Base-by-base conservation (phyloP, 1,140 invertebrate genomes). In the Oedothorax gibbosus region DNA sequence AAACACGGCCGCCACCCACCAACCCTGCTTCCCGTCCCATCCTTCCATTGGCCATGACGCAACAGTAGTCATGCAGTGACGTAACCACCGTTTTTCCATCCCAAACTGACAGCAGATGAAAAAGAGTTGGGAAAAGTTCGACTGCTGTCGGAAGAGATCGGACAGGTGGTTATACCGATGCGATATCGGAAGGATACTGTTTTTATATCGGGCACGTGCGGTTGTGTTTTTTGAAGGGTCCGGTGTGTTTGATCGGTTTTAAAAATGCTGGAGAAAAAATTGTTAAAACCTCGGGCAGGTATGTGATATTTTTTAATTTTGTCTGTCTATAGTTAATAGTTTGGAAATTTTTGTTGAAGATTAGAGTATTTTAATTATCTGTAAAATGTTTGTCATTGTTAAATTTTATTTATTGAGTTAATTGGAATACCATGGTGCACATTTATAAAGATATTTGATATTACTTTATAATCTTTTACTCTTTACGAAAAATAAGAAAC, bases 81-180 rank as follows among this genome's bases (percentile, higher is more conserved):
- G 80, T 82, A 82, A 82, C 49, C 49, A 82, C 80, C 69, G 80
- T 68, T 79, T 65, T 64, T 51, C 68, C 60, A 56, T 64, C 64
- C 68, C 60, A 56, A 82, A 73, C 80, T 82, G 80, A 82, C 80
- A 82, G 80, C 80, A 73, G 80, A 82, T 57, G 15, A 73, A 82
- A 82, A 82, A 73, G 80, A 82, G 80, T 73, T 82, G 79, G 64
- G 53, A 35, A 35, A 35, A 82, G 68, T 82, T 81, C 35, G 35
- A 35, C 73, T 82, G 80, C 73, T 82, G 80, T 73, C 68, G 80
- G 68, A 62, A 64, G 57, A 57, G 7, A 73, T 49, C 53, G 69
- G 69, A 72, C 80, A 82, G 80, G 57, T 82, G 79, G 78, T 81
- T 35, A 2, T 35, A 35, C 35, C 21, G 80, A 14, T 73, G 21